A percentile compares a stretch with the other conserved stretches of the same genome.
These are phyloP conservation scores for Ifrita kowaldi DNA, from an alignment of 2,113 vertebrate species.

Conservation along the genomic window DNA sequence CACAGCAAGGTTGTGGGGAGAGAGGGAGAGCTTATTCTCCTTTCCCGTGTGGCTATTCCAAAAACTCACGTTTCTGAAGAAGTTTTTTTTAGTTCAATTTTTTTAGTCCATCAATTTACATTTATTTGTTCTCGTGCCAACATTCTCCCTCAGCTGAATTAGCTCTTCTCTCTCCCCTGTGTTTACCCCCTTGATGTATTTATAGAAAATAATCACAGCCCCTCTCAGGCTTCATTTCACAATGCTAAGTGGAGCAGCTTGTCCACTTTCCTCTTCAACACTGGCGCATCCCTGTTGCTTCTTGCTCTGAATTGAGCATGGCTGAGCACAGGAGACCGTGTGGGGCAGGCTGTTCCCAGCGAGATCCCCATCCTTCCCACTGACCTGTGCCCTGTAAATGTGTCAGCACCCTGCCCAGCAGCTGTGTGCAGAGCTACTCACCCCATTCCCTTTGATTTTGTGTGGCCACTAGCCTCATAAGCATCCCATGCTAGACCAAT, in stretches of 20 bases:
- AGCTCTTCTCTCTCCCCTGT: constrained; percentile 34
- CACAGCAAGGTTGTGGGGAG: background rate
- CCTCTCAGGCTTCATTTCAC: constrained; percentile 12
- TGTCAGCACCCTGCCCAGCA: background rate
- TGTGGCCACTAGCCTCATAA: background rate
- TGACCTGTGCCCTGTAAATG: background rate
- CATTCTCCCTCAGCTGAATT: constrained; percentile 35
- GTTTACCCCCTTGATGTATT: constrained; percentile 58
- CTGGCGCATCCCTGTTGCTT: background rate
- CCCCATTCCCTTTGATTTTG: background rate
- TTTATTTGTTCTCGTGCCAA: constrained; percentile 50
- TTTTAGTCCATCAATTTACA: constrained; percentile 30
- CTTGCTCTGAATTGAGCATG: background rate
- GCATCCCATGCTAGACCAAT: background rate
- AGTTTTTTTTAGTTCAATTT: background rate
- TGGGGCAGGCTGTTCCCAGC: background rate
- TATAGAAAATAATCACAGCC: constrained; percentile 44
- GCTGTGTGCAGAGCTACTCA: background rate
- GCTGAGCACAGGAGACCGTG: accelerated
- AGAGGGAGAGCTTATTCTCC: background rate
- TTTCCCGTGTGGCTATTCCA: background rate
- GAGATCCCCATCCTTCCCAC: accelerated
- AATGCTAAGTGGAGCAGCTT: background rate
- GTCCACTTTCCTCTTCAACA: background rate
- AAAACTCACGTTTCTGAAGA: background rate